A percentile compares a stretch with the other conserved stretches of the same genome.
phyloP scores from a whole-genome alignment of 2,888 invertebrate species.

The Lymantria monacha region DNA sequence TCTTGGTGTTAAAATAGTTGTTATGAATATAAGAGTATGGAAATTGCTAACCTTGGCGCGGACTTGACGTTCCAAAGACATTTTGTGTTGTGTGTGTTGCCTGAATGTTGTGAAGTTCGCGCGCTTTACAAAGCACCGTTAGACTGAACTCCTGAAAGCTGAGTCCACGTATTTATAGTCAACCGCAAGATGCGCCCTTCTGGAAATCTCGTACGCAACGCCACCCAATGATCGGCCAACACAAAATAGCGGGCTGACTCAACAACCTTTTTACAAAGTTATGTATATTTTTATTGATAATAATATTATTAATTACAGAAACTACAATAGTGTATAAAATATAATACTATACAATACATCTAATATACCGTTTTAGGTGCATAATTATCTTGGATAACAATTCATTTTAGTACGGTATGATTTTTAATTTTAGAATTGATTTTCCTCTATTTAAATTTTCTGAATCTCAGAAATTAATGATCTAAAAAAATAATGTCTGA shows the following conservation, averaged over 20 bases:
- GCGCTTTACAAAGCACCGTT: conserved; percentile 59
- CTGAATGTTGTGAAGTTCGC: conserved; percentile 54
- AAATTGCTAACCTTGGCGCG: conserved; percentile 88
- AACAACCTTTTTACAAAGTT: conserved; percentile 48
- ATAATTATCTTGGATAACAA: no score
- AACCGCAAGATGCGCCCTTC: conserved; percentile 68
- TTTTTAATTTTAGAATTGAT: no score
- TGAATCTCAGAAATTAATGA: no score
- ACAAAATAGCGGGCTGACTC: conserved; percentile 72
- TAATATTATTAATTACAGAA: not conserved
- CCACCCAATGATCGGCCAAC: conserved; percentile 50
- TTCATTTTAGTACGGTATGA: no score
- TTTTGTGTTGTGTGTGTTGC: conserved; percentile 69
- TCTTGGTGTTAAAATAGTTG: not conserved
- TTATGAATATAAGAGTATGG: not conserved
- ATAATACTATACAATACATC: no score
- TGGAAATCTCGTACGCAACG: conserved; percentile 67
- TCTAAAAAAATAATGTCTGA: no score
- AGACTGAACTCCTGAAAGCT: conserved; percentile 78
- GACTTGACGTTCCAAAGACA: conserved; percentile 97
- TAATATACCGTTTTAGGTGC: no score
- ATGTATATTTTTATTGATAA: conserved; percentile 9
- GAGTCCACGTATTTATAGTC: conserved; percentile 73
- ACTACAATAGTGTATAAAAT: no score
- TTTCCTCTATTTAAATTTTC: no score